A percentile compares a stretch with the other conserved stretches of the same genome.
These are phyloP conservation scores for Tiliacea aurago DNA, from an alignment of 2,888 invertebrate species.

Conservation along the genomic window DNA sequence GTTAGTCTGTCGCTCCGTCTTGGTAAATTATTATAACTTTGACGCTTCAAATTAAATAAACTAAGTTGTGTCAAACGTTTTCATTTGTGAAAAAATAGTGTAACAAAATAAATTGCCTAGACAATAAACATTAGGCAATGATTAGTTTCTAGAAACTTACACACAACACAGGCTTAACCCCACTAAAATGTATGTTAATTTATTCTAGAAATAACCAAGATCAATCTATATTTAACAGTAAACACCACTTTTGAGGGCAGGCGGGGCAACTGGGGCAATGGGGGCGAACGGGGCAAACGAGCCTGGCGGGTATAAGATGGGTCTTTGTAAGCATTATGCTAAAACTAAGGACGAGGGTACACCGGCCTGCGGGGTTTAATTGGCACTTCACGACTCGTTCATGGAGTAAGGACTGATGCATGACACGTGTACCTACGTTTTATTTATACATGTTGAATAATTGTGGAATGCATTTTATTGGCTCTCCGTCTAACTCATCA, in stretches of 20 bases:
- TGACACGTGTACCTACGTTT: background rate
- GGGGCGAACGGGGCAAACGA: constrained; percentile 15
- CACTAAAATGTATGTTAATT: constrained; percentile 37
- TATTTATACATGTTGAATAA: background rate
- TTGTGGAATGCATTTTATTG: constrained; percentile 2
- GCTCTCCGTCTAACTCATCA: background rate
- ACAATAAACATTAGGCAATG: background rate
- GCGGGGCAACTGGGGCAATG: constrained; percentile 21
- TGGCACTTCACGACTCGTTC: constrained; percentile 48
- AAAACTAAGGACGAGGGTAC: constrained; percentile 58
- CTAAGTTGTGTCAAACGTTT: constrained; percentile 6
- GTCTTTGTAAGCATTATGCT: constrained; percentile 67
- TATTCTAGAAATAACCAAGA: constrained; percentile 56
- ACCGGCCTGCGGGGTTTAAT: constrained; percentile 48
- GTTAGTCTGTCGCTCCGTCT: constrained; percentile 27
- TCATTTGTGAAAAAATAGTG: background rate
- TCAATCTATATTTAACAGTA: constrained; percentile 58
- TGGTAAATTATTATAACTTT: constrained; percentile 30
- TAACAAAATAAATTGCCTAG: background rate
- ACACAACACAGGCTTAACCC: constrained; percentile 9
- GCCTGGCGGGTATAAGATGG: constrained; percentile 43
- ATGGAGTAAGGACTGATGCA: background rate
- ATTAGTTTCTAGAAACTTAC: constrained; percentile 10
- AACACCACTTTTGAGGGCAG: constrained; percentile 51
- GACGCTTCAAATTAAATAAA: constrained; percentile 12